These are phyloP conservation scores for Microctenopoma lineatum DNA, from an alignment of 2,797 vertebrate species.

Conservation along the genomic window DNA sequence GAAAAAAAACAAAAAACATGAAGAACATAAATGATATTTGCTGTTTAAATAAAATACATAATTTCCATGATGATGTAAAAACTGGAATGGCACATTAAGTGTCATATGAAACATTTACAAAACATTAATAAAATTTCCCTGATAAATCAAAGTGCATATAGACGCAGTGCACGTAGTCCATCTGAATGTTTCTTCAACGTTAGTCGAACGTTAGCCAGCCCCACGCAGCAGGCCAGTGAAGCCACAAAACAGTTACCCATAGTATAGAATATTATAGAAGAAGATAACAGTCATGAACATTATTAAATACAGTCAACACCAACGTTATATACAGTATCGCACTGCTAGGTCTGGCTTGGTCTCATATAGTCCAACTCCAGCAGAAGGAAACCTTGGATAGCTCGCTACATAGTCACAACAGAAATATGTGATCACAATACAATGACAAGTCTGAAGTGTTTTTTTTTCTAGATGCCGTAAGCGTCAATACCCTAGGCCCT, in stretches of 20 bases:
- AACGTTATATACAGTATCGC: constrained; percentile 97
- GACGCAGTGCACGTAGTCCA: constrained; percentile 96
- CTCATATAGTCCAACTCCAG: constrained; percentile 83
- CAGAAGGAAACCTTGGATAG: constrained; percentile 89
- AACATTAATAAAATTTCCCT: constrained; percentile 99
- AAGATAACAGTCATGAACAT: constrained; percentile 98
- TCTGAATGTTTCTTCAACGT: constrained; percentile 87
- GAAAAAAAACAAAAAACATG: constrained; percentile 69
- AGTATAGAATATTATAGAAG: constrained; percentile 90
- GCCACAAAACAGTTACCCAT: constrained; percentile 92
- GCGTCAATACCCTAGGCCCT: constrained; percentile 77
- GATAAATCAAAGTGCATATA: constrained; percentile 99
- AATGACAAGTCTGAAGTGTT: constrained; percentile 92
- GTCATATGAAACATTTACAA: constrained; percentile 99
- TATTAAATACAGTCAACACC: constrained; percentile 95
- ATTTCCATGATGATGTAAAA: constrained; percentile 91
- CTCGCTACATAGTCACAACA: constrained; percentile 93
- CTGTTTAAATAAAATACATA: constrained; percentile 86
- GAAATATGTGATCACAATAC: constrained; percentile 96
- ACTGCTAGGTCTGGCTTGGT: constrained; percentile 90
- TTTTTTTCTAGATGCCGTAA: constrained; percentile 72
- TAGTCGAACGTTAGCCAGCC: constrained; percentile 85
- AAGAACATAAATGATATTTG: constrained; percentile 83
- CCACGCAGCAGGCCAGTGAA: constrained; percentile 89
- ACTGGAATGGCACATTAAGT: constrained; percentile 94